Evolutionary conservation across 2,888 invertebrate genomes (phyloP).

Genomic region (Synanthedon formicaeformis): DNA sequence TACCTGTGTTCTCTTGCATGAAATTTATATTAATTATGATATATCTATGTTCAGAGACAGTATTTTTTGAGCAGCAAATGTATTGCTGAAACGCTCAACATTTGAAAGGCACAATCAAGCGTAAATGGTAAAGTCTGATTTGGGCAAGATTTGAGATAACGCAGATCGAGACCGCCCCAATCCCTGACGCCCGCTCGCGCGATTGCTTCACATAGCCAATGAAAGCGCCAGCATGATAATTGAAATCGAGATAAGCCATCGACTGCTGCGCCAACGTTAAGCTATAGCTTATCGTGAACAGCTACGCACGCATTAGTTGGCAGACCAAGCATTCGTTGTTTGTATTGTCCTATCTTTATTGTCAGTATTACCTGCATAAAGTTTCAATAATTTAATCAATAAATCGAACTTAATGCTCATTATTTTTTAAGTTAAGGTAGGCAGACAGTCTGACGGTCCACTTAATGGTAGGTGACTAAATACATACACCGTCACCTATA

Average conservation of each 20-base stretch:
- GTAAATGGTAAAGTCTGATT: constrained; percentile 48
- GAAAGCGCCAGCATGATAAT: constrained; percentile 64
- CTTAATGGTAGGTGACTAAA: too few species aligned
- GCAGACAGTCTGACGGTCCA: too few species aligned
- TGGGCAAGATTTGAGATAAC: constrained; percentile 58
- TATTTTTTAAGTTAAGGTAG: too few species aligned
- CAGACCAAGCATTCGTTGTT: constrained; percentile 46
- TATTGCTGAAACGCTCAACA: constrained; percentile 3
- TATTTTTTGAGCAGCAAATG: too few species aligned
- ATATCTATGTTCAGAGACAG: too few species aligned
- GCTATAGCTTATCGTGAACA: constrained; percentile 57
- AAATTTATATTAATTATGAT: too few species aligned
- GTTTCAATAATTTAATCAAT: not conserved
- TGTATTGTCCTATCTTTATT: constrained; percentile 50
- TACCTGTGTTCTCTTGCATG: too few species aligned
- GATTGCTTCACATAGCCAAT: constrained; percentile 46
- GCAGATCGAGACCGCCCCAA: constrained; percentile 32
- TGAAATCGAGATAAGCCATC: constrained; percentile 68
- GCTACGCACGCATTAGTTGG: constrained; percentile 51
- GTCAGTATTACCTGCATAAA: constrained; percentile 23
- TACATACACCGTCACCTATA: too few species aligned
- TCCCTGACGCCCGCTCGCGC: constrained; percentile 12
- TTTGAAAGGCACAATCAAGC: constrained; percentile 28
- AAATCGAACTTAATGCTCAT: not conserved
- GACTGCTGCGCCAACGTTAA: constrained; percentile 56